phyloP scores from a whole-genome alignment of 2,888 invertebrate genomes.

The Mycalesis mineus region DNA sequence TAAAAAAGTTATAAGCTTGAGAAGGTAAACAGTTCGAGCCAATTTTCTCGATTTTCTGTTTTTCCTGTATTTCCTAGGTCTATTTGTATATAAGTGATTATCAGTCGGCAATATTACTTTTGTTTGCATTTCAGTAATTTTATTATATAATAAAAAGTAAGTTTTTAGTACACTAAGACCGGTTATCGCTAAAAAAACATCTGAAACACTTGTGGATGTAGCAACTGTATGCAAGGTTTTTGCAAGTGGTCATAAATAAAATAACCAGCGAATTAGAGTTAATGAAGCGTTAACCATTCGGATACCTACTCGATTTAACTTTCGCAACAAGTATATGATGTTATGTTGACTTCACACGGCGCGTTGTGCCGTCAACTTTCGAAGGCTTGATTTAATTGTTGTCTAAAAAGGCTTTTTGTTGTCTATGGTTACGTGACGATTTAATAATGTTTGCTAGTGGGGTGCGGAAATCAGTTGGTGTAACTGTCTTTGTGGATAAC shows the following conservation, averaged over 20 bases:
- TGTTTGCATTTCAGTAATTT: background rate
- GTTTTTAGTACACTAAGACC: background rate
- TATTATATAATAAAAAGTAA: background rate
- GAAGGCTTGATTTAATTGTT: background rate
- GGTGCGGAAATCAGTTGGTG: too few relatives aligned
- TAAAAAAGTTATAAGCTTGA: too few relatives aligned
- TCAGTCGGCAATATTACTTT: background rate
- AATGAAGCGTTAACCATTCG: constrained; percentile 24
- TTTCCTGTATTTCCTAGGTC: too few relatives aligned
- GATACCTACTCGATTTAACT: constrained; percentile 16
- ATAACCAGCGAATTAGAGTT: constrained; percentile 12
- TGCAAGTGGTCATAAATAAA: constrained; percentile 9
- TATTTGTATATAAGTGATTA: too few relatives aligned
- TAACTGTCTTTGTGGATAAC: too few relatives aligned
- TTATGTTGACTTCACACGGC: background rate
- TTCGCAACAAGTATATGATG: constrained; percentile 11
- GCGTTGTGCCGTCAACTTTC: background rate
- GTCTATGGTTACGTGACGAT: too few relatives aligned
- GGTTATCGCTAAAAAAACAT: background rate
- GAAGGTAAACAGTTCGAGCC: too few relatives aligned
- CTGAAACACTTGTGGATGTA: background rate
- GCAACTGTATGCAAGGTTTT: constrained; percentile 6
- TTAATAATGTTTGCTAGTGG: too few relatives aligned
- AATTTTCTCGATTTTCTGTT: too few relatives aligned
- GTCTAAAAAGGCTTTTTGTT: too few relatives aligned